These are phyloP conservation scores for Augiades crinisus DNA, from an alignment of 2,888 invertebrate genomes.

Conservation along the genomic window DNA sequence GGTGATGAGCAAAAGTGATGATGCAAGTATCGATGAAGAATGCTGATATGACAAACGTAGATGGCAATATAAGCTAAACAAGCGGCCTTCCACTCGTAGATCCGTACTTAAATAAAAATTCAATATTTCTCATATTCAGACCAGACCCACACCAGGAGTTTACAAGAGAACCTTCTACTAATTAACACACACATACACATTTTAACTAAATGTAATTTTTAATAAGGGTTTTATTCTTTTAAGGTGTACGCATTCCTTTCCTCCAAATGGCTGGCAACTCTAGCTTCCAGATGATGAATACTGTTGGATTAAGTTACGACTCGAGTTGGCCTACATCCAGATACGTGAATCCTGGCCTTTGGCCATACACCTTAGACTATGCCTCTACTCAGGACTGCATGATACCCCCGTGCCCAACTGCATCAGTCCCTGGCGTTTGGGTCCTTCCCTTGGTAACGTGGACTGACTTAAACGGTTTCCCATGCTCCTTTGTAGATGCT, in stretches of 20 bases:
- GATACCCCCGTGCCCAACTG: conserved; percentile 79
- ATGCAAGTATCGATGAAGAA: too few species aligned
- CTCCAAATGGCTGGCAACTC: conserved; percentile 80
- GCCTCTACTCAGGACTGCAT: conserved; percentile 78
- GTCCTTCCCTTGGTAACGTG: conserved; percentile 84
- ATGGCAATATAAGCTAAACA: too few species aligned
- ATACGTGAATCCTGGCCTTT: conserved; percentile 68
- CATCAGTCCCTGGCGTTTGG: conserved; percentile 83
- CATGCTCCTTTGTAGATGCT: conserved; percentile 81
- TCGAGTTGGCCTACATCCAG: conserved; percentile 81
- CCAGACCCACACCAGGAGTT: too few species aligned
- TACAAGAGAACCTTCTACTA: too few species aligned
- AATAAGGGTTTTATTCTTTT: conserved; percentile 27
- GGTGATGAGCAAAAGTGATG: too few species aligned
- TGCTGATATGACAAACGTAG: too few species aligned
- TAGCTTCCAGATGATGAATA: conserved; percentile 79
- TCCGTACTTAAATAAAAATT: too few species aligned
- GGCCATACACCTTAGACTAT: conserved; percentile 87
- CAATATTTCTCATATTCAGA: too few species aligned
- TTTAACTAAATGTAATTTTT: too few species aligned
- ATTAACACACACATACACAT: too few species aligned
- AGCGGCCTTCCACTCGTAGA: too few species aligned
- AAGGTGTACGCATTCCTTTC: conserved; percentile 79
- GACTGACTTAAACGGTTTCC: conserved; percentile 57
- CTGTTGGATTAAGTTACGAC: conserved; percentile 80